Percentiles rank a stretch among this genome's conserved stretches.
Conservation (phyloP, 2,113 vertebrate species). For the Dunckerocampus dactyliophorus region DNA sequence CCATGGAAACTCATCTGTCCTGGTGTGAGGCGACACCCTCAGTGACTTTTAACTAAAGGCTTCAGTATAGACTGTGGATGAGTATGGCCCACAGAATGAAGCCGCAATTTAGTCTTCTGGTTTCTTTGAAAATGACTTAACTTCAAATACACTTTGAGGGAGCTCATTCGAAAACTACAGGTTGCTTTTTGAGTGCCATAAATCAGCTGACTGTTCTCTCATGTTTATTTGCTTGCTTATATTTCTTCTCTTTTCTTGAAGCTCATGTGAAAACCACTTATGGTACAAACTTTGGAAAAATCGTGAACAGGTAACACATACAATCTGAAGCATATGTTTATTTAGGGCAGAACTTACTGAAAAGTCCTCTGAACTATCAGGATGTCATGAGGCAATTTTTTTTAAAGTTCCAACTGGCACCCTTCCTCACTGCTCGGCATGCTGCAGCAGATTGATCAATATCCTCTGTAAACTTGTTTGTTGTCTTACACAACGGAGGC, state of each 20-base stretch:
- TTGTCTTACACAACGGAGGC: background rate
- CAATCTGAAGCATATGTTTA: background rate
- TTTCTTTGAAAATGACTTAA: conserved; percentile 35
- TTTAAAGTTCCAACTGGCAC: background rate
- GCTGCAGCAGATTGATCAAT: background rate
- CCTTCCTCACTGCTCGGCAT: background rate
- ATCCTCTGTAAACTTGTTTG: conserved; percentile 7
- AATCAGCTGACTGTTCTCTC: background rate
- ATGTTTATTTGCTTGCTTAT: background rate
- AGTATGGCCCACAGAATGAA: conserved; percentile 37
- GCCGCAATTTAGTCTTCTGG: conserved; percentile 27
- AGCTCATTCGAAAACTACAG: conserved; percentile 6
- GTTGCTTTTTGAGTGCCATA: conserved; percentile 3
- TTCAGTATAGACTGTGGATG: conserved; percentile 39
- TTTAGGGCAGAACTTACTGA: background rate
- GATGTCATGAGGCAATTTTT: background rate
- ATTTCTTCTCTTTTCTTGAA: background rate
- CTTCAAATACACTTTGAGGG: conserved; percentile 22
- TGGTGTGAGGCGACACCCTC: conserved; percentile 68
- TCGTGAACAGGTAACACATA: no score
- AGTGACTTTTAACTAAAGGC: conserved; percentile 52
- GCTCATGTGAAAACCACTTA: background rate
- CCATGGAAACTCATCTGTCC: conserved; percentile 73
- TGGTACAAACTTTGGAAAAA: conserved; percentile 1
- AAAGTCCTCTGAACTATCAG: background rate